Percentiles rank a stretch among this genome's conserved stretches.
phyloP scores from a whole-genome alignment of 2,888 invertebrate genomes.

The Parnassius orleans region DNA sequence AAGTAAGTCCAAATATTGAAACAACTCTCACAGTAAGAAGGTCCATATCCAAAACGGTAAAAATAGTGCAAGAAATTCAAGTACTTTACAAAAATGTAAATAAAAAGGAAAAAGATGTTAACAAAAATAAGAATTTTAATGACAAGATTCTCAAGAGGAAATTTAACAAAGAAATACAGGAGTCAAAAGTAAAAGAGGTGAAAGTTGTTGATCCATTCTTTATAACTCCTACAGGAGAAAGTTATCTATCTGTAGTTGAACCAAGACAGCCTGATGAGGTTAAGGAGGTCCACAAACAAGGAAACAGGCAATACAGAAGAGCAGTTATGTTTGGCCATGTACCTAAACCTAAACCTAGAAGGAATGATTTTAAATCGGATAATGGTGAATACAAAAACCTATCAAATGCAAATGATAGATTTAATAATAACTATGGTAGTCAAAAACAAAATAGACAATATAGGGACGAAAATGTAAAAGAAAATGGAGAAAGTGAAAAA shows the following conservation, averaged over 20 bases:
- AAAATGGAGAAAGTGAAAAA: slow-evolving; percentile 31
- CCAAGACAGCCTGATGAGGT: slow-evolving; percentile 70
- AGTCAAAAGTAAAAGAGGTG: slow-evolving; percentile 36
- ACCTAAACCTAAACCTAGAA: slow-evolving; percentile 54
- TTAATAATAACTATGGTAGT: slow-evolving; percentile 28
- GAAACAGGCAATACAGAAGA: slow-evolving; percentile 68
- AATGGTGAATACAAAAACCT: slow-evolving; percentile 29
- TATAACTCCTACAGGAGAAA: slow-evolving; percentile 66
- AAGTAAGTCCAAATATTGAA: slow-evolving; percentile 15
- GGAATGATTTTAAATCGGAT: slow-evolving; percentile 37
- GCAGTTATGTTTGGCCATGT: slow-evolving; percentile 72
- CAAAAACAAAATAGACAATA: slow-evolving; percentile 2
- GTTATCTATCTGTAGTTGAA: slow-evolving; percentile 69
- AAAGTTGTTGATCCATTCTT: slow-evolving; percentile 75
- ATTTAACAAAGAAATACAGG: slow-evolving; percentile 52
- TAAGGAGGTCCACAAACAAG: slow-evolving; percentile 64
- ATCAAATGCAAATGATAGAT: slow-evolving; percentile 38
- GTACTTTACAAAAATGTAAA: slow-evolving; percentile 29
- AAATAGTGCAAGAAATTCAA: slow-evolving; percentile 23
- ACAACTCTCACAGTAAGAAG: slow-evolving; percentile 18
- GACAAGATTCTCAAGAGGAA: slow-evolving; percentile 60
- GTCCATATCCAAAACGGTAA: slow-evolving; percentile 23
- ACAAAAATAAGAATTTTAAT: slow-evolving; percentile 64
- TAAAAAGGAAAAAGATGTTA: slow-evolving; percentile 53
- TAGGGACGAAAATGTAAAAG: slow-evolving; percentile 27